Conservation (phyloP, 2,888 invertebrate genomes). For the Cerastoderma edule region DNA sequence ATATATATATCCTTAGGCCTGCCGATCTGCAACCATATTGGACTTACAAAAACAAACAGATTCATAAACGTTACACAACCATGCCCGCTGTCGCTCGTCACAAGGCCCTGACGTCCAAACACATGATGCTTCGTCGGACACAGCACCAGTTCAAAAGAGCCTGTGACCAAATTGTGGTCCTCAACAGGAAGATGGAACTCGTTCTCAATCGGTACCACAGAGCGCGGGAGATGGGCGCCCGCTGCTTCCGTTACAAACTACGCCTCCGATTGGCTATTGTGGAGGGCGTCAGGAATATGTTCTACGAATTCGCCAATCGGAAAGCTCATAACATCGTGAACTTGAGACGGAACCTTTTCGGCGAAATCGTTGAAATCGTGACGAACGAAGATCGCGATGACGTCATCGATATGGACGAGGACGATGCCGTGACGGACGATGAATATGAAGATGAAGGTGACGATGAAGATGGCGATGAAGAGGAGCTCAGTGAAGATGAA, state of each 20-base stretch:
- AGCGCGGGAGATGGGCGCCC: constrained; percentile 35
- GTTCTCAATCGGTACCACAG: constrained; percentile 49
- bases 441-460: constrained; percentile 19
- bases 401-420: constrained; percentile 18
- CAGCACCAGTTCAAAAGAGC: constrained; percentile 51
- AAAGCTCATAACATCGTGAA: constrained; percentile 53
- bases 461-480: not conserved
- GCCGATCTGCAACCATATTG: too few relatives aligned
- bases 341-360: constrained; percentile 51
- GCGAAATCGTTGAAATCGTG: constrained; percentile 57
- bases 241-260: constrained; percentile 60
- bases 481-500: too few relatives aligned
- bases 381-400: constrained; percentile 27
- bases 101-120: constrained; percentile 37
- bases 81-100: constrained; percentile 24
- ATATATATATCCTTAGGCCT: too few relatives aligned
- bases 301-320: constrained; percentile 58
- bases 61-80: too few relatives aligned
- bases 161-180: constrained; percentile 56
- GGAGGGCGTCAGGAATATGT: constrained; percentile 59
- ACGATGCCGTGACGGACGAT: constrained; percentile 29
- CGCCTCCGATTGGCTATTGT: constrained; percentile 58
- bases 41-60: too few relatives aligned
- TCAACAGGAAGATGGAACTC: constrained; percentile 49
- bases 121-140: constrained; percentile 36